Base-by-base conservation (phyloP, 2,797 vertebrate species). In the Sardinella longiceps region DNA sequence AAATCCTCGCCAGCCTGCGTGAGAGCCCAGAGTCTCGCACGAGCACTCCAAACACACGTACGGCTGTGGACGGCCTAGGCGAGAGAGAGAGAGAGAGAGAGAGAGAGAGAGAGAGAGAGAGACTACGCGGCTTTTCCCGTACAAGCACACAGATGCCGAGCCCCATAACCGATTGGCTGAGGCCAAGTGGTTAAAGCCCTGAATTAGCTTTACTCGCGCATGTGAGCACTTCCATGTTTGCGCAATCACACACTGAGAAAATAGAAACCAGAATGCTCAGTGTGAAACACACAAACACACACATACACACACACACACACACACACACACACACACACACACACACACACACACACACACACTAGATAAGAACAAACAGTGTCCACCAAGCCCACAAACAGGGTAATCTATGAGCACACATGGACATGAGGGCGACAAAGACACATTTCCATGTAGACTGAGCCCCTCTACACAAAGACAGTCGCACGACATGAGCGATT, bases 1-100 rank as follows among this genome's bases (percentile, higher is more conserved):
- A 92, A 92, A 93, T 92, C 88, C 93, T 91, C 90, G 87, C 89
- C 88, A 91, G 90, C 88, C 91, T 89, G 74, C 3, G 30, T 58
- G 74, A 56, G 48, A 58, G 82, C 80, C 88, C 85, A 85, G 74
- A 90, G 88, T 83, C 88, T 82, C 87, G 86, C 86, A 87, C 87
- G 74, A 15, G 45, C 25, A 20, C 53, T 51, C 70, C 80, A 53
- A 51, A n/a, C 33, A 25, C 70, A 43, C 58, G 18, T 51, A 60
- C 4, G 12, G 28, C 30, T 4, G 14, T 33, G 63, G 11, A 30
- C 33, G 66, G 66, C 30, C 33, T 18, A 39, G 12, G 15, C 6
- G 37, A 23, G 28, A 77, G 20, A 77, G n/a, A n/a, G n/a, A n/a
- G n/a, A n/a, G n/a, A n/a, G n/a, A n/a, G n/a, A n/a, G n/a, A n/a